Conservation (phyloP, 2,888 invertebrate species). For the Iselma pallidipennis region DNA sequence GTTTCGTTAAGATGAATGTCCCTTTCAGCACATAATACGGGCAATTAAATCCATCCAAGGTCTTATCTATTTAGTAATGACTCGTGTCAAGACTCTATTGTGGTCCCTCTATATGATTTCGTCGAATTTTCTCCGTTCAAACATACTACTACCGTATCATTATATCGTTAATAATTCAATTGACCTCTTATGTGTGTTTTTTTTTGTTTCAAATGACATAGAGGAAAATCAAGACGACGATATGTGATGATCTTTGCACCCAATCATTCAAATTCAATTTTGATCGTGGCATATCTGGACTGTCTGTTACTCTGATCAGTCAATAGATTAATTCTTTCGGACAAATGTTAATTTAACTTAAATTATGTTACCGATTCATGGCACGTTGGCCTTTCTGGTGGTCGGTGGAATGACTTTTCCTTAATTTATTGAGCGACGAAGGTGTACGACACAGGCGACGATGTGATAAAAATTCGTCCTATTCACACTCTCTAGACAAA, state of each 20-base stretch:
- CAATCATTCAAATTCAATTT: neutral
- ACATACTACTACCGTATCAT: neutral
- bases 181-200: constrained; percentile 26
- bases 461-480: neutral
- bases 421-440: neutral
- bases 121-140: neutral
- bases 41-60: neutral
- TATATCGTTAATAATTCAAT: constrained; percentile 25
- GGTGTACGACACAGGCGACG: neutral
- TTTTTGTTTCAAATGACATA: neutral
- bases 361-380: neutral
- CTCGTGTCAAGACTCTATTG: neutral
- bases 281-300: neutral
- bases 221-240: neutral
- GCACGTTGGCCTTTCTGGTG: neutral
- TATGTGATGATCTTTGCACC: constrained; percentile 25
- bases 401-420: neutral
- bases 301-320: neutral
- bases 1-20: neutral
- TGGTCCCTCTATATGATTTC: neutral
- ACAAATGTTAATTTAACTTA: neutral
- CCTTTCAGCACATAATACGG: neutral
- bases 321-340: neutral
- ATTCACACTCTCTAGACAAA: no score
- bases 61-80: neutral